Base-by-base conservation (phyloP, 2,888 invertebrate genomes). In the Saturnia japonica region DNA sequence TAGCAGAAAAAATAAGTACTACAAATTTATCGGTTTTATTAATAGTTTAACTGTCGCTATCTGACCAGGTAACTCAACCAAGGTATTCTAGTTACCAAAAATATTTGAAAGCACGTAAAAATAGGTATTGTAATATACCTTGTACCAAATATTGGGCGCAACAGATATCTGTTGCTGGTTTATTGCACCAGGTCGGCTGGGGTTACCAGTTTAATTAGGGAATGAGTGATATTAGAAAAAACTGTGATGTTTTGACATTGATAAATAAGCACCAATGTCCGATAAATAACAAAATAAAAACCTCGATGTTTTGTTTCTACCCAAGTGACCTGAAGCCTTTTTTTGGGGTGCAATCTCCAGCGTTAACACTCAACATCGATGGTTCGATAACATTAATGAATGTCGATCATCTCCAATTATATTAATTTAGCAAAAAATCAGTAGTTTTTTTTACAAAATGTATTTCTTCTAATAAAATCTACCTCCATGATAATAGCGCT, bases 81-180 rank as follows among this genome's bases (percentile, higher is more conserved):
- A 47, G 19, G 22, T 1, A 22, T 9, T n/a, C 51, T 54, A 54
- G 9, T 19, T 19, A 19, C 7, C 34, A 34, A 34, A 34, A 34
- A 34, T 34, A 34, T 64, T n/a, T 64, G 9, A 40, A 40, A 64
- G 9, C 19, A 64, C 12, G 14, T 40, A 19, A 9, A 34, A 40
- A 25, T 64, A n/a, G n/a, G n/a, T n/a, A 64, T n/a, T 40, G 47
- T 19, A 6, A 1, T 45, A 82, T 82, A 78, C 77, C 79, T 74
- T 74, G 76, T 74, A 67, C 69, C 74, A 71, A 72, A 75, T 79
- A 74, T 74, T 70, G 75, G 77, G 85, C 86, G 91, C 91, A 91
- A 91, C 91, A 91, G 91, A 83, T 89, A 89, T 84, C 91, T 91
- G 91, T 91, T 91, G 91, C 91, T 70, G 70, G 66, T 82, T 78